A percentile compares a stretch with the other conserved stretches of the same genome.
These are phyloP conservation scores for Diarsia brunnea DNA, from an alignment of 2,888 invertebrate species.

Conservation along the genomic window DNA sequence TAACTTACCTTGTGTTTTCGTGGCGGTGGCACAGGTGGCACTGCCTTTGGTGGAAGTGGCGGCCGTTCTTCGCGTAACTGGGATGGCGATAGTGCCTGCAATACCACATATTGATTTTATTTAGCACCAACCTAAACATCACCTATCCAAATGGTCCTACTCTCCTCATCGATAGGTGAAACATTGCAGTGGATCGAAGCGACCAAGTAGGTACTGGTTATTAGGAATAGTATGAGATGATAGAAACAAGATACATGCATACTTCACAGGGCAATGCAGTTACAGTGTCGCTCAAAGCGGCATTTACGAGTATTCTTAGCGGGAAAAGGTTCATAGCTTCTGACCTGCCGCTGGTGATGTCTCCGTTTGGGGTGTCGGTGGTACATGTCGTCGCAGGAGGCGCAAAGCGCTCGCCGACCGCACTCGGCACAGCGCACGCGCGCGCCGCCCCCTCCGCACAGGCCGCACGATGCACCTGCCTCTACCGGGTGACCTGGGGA, in stretches of 20 bases:
- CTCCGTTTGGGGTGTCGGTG: constrained; percentile 97
- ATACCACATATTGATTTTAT: constrained; percentile 4
- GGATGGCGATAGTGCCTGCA: constrained; percentile 81
- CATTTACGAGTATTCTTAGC: background rate
- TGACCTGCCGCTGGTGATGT: constrained; percentile 94
- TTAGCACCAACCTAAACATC: background rate
- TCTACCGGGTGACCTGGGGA: constrained; percentile 88
- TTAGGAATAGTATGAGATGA: background rate
- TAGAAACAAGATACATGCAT: background rate
- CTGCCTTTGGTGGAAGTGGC: constrained; percentile 86
- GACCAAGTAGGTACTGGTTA: background rate
- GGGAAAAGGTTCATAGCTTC: constrained; percentile 14
- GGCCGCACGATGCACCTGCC: constrained; percentile 92
- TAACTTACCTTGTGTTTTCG: constrained; percentile 85
- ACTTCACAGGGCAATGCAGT: background rate
- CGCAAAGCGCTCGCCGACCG: constrained; percentile 95
- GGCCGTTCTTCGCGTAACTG: constrained; percentile 86
- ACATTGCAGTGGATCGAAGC: background rate
- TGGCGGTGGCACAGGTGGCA: constrained; percentile 88
- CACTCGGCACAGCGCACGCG: constrained; percentile 96
- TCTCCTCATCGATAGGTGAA: background rate
- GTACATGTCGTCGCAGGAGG: constrained; percentile 98
- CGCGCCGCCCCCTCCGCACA: constrained; percentile 96
- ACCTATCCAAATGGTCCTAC: background rate
- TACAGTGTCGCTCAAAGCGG: background rate